These are phyloP conservation scores for Labeo calbasu DNA, from an alignment of 2,797 vertebrate genomes.

Conservation along the genomic window DNA sequence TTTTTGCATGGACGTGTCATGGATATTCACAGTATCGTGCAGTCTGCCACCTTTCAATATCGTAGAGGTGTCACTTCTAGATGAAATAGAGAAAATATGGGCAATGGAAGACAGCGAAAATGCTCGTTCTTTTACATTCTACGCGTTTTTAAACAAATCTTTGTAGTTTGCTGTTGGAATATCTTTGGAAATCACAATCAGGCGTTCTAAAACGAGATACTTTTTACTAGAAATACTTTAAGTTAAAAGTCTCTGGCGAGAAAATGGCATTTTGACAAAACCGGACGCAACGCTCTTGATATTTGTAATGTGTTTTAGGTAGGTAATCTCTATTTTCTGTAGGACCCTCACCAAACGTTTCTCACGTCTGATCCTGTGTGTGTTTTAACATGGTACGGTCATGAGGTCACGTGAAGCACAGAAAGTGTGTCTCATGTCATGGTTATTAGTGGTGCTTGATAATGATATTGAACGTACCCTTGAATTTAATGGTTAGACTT, in stretches of 20 bases:
- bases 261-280: slow-evolving; percentile 10
- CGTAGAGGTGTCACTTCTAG: neutral
- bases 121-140: slow-evolving; percentile 10
- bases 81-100: neutral
- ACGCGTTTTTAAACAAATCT: slow-evolving; percentile 3
- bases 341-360: neutral
- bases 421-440: neutral
- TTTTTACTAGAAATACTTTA: slow-evolving; percentile 3
- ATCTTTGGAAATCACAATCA: slow-evolving; percentile 19
- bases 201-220: neutral
- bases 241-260: neutral
- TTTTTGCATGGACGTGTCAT: slow-evolving; percentile 38
- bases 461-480: neutral
- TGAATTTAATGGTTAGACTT: neutral
- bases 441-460: slow-evolving; percentile 7
- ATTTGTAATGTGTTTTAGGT: slow-evolving; percentile 13
- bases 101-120: neutral
- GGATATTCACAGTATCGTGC: slow-evolving; percentile 33
- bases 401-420: neutral
- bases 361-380: neutral
- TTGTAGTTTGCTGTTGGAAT: slow-evolving; percentile 24
- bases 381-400: neutral
- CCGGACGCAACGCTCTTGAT: neutral
- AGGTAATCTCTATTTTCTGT: neutral
- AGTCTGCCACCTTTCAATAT: slow-evolving; percentile 40